Conservation (phyloP, 1,140 invertebrate genomes). For the Bemisia tabaci region DNA sequence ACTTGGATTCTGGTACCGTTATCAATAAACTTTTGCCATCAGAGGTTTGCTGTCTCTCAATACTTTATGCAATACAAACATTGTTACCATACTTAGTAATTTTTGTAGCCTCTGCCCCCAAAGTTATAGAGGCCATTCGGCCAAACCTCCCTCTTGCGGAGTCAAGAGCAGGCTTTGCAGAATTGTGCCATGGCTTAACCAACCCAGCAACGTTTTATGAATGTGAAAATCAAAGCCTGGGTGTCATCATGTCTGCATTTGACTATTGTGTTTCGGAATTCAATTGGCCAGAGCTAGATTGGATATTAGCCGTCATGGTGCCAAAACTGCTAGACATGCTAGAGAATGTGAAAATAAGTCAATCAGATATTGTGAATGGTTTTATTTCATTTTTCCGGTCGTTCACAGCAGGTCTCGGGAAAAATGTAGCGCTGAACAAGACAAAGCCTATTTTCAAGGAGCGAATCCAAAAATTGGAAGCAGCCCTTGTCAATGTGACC, state of each 20-base stretch:
- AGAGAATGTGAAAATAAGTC: conserved; percentile 26
- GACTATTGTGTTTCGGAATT: conserved; percentile 33
- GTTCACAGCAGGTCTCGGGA: conserved; percentile 34
- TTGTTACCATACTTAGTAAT: conserved; percentile 39
- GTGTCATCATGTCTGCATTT: conserved; percentile 37
- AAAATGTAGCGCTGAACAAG: conserved; percentile 25
- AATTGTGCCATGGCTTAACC: conserved; percentile 35
- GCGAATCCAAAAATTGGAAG: conserved; percentile 32
- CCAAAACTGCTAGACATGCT: conserved; percentile 31
- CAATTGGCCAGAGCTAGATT: conserved; percentile 39
- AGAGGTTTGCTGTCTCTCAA: conserved; percentile 17
- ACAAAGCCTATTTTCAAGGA: conserved; percentile 35
- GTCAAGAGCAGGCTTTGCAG: conserved; percentile 33
- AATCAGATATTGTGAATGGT: conserved; percentile 24
- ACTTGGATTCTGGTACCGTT: conserved; percentile 20
- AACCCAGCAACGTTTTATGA: conserved; percentile 39
- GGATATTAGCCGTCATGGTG: conserved; percentile 37
- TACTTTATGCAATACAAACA: conserved; percentile 32
- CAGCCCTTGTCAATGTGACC: conserved; percentile 27
- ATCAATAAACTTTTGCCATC: conserved; percentile 20
- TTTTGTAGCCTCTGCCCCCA: conserved; percentile 32
- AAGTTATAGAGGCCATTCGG: conserved; percentile 23
- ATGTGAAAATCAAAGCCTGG: conserved; percentile 31
- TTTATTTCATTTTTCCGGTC: conserved; percentile 28
- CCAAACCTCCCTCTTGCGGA: conserved; percentile 26